phyloP scores from a whole-genome alignment of 2,113 vertebrate genomes.

The Anhinga rufa region DNA sequence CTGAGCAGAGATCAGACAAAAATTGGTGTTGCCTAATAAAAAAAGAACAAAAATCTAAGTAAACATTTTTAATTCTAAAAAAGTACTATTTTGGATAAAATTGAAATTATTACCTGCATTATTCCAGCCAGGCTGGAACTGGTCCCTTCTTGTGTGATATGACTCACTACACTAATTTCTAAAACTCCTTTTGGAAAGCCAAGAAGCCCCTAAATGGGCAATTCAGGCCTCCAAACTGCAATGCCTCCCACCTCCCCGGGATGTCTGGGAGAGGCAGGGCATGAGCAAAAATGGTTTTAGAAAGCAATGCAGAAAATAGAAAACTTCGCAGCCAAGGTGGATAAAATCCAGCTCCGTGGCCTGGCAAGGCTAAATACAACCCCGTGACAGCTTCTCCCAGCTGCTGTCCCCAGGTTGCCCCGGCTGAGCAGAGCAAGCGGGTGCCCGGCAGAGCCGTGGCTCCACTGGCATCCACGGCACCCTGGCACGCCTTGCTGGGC shows the following conservation, averaged over 20 bases:
- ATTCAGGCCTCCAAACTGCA: neutral
- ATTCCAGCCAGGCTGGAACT: neutral
- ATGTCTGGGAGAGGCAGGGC: neutral
- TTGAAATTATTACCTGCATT: neutral
- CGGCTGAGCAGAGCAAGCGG: neutral
- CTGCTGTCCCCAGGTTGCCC: neutral
- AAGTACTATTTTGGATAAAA: neutral
- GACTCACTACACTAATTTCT: neutral
- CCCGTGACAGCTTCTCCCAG: neutral
- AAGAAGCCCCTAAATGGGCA: conserved; percentile 27
- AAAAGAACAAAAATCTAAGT: neutral
- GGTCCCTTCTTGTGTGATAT: neutral
- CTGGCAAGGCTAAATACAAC: neutral
- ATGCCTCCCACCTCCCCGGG: neutral
- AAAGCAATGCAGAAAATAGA: conserved; percentile 9
- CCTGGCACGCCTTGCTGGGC: neutral
- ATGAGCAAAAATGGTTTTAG: neutral
- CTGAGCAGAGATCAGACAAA: neutral
- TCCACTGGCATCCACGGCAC: fast-evolving
- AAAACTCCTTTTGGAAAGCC: neutral
- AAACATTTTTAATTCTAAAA: neutral
- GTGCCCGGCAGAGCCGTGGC: neutral
- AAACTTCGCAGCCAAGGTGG: neutral
- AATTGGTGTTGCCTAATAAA: neutral
- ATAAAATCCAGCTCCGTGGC: neutral